These are phyloP conservation scores for Solenopsis fugax DNA, from an alignment of 1,140 invertebrate genomes.

Conservation along the genomic window DNA sequence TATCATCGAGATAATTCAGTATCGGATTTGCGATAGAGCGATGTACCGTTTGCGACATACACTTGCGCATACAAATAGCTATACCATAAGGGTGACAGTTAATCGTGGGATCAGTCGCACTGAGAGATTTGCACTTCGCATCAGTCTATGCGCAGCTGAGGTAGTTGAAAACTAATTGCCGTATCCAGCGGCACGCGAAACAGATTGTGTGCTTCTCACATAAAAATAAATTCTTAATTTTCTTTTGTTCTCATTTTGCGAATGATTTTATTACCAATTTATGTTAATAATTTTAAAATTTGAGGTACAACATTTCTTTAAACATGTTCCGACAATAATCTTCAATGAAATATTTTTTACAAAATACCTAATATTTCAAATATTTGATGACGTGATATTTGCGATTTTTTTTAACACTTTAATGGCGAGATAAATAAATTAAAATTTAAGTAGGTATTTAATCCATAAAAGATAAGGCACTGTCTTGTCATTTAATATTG, in stretches of 20 bases:
- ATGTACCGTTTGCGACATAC: conserved; percentile 37
- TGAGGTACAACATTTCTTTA: neutral
- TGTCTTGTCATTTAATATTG: neutral
- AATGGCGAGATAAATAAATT: neutral
- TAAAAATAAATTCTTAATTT: neutral
- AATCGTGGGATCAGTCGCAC: conserved; percentile 52
- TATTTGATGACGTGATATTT: conserved; percentile 1
- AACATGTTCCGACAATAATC: neutral
- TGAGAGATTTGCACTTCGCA: conserved; percentile 52
- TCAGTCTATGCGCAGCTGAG: conserved; percentile 17
- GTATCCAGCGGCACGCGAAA: neutral
- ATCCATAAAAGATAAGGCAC: neutral
- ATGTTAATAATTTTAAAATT: conserved; percentile 1
- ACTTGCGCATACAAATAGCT: conserved; percentile 39
- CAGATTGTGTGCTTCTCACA: neutral
- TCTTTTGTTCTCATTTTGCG: too few relatives aligned
- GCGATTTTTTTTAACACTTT: neutral
- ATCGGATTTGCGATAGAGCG: conserved; percentile 46
- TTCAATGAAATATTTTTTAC: neutral
- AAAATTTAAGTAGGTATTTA: conserved; percentile 8
- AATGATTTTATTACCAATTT: neutral
- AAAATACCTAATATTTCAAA: neutral
- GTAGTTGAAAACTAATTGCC: conserved; percentile 36
- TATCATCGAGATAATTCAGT: conserved; percentile 52
- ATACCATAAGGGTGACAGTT: conserved; percentile 36